phyloP scores from a whole-genome alignment of 2,888 invertebrate species.

The Serripes groenlandicus region DNA sequence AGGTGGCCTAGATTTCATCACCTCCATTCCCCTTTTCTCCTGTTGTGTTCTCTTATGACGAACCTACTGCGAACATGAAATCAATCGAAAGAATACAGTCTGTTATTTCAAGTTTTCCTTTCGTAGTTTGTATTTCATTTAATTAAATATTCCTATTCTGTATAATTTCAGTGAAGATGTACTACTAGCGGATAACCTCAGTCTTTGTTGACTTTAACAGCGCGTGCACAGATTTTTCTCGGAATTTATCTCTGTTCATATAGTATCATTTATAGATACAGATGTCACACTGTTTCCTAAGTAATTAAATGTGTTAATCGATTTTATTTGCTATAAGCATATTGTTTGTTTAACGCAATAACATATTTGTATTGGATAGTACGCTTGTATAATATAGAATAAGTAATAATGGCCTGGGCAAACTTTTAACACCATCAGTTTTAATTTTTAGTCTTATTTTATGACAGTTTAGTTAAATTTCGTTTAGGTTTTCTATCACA shows the following conservation, averaged over 20 bases:
- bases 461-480: too few species aligned
- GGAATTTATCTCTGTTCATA: background rate
- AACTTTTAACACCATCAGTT: too few species aligned
- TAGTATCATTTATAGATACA: too few species aligned
- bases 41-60: background rate
- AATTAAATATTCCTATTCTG: background rate
- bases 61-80: background rate
- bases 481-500: too few species aligned
- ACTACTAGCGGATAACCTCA: background rate
- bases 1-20: background rate
- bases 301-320: too few species aligned
- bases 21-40: background rate
- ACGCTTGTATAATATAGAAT: too few species aligned
- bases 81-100: background rate
- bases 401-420: too few species aligned
- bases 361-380: too few species aligned
- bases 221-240: background rate
- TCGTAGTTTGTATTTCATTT: background rate
- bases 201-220: background rate
- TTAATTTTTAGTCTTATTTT: too few species aligned
- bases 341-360: too few species aligned
- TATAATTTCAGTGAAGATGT: conserved; percentile 14
- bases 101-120: background rate
- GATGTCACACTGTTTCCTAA: too few species aligned
- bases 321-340: too few species aligned